Percentiles rank a stretch among this genome's conserved stretches.
Conservation (phyloP, 2,888 invertebrate genomes). For the Podotricha telesiphe region DNA sequence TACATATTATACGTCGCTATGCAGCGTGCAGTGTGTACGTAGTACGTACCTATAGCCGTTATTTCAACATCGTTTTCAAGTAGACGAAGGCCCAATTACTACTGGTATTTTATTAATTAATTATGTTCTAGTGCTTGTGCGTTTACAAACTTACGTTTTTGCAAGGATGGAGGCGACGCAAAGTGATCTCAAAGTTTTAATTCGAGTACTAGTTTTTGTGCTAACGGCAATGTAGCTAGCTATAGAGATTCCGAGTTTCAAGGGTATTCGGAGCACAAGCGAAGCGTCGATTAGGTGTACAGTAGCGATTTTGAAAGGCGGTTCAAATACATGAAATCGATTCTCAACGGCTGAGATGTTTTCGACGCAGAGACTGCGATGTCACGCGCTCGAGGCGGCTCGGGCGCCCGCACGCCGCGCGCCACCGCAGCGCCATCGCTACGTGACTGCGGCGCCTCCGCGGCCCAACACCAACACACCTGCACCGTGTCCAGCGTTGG, state of each 20-base stretch:
- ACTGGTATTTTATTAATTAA: constrained; percentile 30
- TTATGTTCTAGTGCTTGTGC: constrained; percentile 12
- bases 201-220: constrained; percentile 9
- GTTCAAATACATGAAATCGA: constrained; percentile 46
- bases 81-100: constrained; percentile 25
- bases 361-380: constrained; percentile 35
- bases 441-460: neutral
- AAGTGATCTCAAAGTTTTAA: constrained; percentile 21
- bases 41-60: constrained; percentile 20
- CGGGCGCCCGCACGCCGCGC: constrained; percentile 30
- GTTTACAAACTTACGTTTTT: constrained; percentile 23
- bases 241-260: constrained; percentile 29
- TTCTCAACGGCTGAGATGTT: constrained; percentile 40
- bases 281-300: constrained; percentile 34
- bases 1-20: constrained; percentile 17
- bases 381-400: constrained; percentile 39
- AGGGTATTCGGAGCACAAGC: constrained; percentile 28
- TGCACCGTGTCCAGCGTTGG: neutral
- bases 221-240: constrained; percentile 10
- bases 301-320: constrained; percentile 41
- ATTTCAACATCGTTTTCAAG: constrained; percentile 29
- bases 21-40: neutral
- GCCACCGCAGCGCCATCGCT: constrained; percentile 32
- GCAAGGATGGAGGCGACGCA: constrained; percentile 13
- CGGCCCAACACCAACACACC: neutral